phyloP scores from a whole-genome alignment of 2,113 vertebrate genomes.

The Heliornis fulica region DNA sequence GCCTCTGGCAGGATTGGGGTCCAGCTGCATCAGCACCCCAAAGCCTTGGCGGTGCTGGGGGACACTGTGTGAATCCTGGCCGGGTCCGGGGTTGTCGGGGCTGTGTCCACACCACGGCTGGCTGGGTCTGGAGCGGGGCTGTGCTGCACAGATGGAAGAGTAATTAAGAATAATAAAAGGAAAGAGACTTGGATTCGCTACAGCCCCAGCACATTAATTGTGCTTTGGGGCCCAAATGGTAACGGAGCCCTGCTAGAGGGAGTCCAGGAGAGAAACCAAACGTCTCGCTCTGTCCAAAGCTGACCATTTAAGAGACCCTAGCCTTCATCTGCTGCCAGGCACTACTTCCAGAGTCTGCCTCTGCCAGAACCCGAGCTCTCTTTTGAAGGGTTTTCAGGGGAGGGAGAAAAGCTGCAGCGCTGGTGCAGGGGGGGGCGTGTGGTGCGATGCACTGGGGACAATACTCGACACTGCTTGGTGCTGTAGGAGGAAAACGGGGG shows the following conservation, averaged over 20 bases:
- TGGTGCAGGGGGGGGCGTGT: background rate
- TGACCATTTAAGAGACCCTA: slow-evolving; percentile 65
- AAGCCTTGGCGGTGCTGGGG: background rate
- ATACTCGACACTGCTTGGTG: background rate
- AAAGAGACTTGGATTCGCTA: slow-evolving; percentile 62
- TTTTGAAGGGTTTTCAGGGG: background rate
- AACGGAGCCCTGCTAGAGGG: slow-evolving; percentile 57
- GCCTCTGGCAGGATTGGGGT: fast-evolving
- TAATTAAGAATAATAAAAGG: slow-evolving; percentile 71
- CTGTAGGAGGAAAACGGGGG: fast-evolving
- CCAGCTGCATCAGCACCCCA: background rate
- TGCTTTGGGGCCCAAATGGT: slow-evolving; percentile 61
- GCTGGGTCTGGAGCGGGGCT: slow-evolving; percentile 12
- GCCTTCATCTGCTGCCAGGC: slow-evolving; percentile 62
- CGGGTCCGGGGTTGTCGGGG: background rate
- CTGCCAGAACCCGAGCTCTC: slow-evolving; percentile 30
- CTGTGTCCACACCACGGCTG: background rate
- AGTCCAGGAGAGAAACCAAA: slow-evolving; percentile 56
- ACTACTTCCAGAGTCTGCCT: slow-evolving; percentile 31
- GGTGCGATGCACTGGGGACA: fast-evolving
- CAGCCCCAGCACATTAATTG: slow-evolving; percentile 65
- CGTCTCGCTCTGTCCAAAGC: slow-evolving; percentile 34
- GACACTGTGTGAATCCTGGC: no score
- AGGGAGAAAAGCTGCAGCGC: background rate
- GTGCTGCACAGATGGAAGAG: slow-evolving; percentile 58